phyloP scores from a whole-genome alignment of 1,140 invertebrate genomes.

The Cyclargus thomasi region DNA sequence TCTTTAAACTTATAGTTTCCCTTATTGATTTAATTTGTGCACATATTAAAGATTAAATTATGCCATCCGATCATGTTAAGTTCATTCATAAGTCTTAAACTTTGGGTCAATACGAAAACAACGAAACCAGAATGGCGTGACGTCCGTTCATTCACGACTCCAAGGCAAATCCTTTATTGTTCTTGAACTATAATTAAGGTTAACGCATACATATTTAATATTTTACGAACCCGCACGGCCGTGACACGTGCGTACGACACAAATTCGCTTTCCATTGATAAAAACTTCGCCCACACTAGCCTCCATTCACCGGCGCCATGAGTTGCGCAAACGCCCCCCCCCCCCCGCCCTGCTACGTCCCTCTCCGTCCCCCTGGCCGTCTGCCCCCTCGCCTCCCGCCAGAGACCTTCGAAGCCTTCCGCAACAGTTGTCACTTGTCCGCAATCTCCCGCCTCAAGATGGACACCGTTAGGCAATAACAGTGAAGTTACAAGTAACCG shows the following conservation, averaged over 20 bases:
- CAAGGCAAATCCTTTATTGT: conserved; percentile 2
- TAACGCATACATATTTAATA: conserved; percentile 38
- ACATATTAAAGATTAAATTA: no score
- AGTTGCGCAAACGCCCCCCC: conserved; percentile 51
- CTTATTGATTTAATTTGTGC: no score
- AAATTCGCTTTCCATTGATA: conserved; percentile 71
- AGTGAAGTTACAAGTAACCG: background rate
- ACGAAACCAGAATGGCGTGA: background rate
- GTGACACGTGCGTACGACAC: conserved; percentile 67
- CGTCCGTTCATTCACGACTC: background rate
- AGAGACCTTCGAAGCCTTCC: conserved; percentile 51
- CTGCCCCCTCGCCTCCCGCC: conserved; percentile 24
- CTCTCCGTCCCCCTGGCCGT: conserved; percentile 18
- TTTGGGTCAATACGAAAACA: background rate
- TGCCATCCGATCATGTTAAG: no score
- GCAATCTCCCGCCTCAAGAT: background rate
- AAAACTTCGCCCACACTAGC: conserved; percentile 63
- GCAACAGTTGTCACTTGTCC: conserved; percentile 35
- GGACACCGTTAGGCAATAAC: conserved; percentile 7
- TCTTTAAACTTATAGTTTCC: no score
- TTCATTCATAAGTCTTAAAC: background rate
- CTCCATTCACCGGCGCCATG: conserved; percentile 67
- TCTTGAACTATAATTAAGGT: conserved; percentile 12
- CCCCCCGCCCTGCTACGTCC: no score
- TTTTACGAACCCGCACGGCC: conserved; percentile 57